Conservation (phyloP, 2,797 vertebrate species). For the Hippoglossus hippoglossus region DNA sequence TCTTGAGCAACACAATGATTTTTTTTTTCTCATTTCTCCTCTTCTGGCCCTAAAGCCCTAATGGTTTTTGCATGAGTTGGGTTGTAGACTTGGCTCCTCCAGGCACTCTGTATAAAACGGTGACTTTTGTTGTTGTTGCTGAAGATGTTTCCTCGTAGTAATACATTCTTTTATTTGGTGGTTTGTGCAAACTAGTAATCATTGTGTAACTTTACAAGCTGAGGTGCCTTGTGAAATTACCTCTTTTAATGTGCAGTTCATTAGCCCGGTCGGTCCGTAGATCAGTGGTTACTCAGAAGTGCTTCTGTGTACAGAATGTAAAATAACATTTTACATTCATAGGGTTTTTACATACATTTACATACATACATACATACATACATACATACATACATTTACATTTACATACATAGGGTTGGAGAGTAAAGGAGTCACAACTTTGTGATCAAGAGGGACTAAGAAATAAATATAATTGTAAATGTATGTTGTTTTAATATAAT, state of each 20-base stretch:
- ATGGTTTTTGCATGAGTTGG: conserved; percentile 74
- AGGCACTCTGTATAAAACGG: conserved; percentile 53
- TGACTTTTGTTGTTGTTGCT: conserved; percentile 41
- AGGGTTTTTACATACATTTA: too few species aligned
- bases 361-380: too few species aligned
- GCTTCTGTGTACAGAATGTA: neutral
- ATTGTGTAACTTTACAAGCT: conserved; percentile 23
- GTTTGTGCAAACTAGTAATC: conserved; percentile 44
- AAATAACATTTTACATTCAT: too few species aligned
- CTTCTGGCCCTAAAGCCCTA: conserved; percentile 64
- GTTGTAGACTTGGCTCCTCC: conserved; percentile 39
- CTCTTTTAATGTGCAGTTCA: conserved; percentile 11
- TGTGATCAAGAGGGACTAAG: neutral
- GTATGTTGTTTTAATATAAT: neutral
- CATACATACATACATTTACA: too few species aligned
- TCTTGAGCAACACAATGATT: conserved; percentile 67
- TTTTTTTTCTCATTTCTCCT: conserved; percentile 33
- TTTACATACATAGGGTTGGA: too few species aligned
- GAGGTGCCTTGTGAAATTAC: conserved; percentile 24
- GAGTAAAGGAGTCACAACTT: neutral
- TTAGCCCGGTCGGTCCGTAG: neutral
- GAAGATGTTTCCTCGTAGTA: conserved; percentile 30
- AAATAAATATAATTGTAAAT: neutral
- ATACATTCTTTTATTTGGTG: conserved; percentile 37
- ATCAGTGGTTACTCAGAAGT: neutral